Base-by-base conservation (phyloP, 2,113 vertebrate species). In the Oncorhynchus kisutch region DNA sequence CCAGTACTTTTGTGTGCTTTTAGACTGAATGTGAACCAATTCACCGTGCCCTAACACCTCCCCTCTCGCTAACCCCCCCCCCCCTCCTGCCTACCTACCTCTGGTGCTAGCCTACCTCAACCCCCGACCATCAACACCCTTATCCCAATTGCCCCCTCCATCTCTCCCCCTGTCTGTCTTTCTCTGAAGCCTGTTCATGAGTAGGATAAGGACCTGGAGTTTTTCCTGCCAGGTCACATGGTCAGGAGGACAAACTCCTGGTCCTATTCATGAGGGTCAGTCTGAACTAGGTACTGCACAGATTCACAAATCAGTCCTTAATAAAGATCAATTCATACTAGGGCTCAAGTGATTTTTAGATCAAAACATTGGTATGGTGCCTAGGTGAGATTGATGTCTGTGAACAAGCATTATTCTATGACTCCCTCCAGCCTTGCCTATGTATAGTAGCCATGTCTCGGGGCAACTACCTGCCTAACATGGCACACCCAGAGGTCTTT, bases 401-500 rank as follows among this genome's bases (percentile, higher is more conserved):
- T 81, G 71, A 86, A 78, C 82, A 73, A 80, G 75, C 75, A 5
- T 8, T 22, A 51, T 51, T 51, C 14, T 16, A 16, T 16, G 49
- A 16, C 59, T 2, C 6, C 12, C 51, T 18, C 51, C 14, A 57
- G 51, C 18, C 51, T 5, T 57, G 34, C 7, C 7, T 8, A 39
- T 39, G 34, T 8, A 39, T 8, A 39, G 8, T 39, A 39, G 39
- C 39, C 39, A 39, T 39, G 39, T 39, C 39, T 39, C 39, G 8
- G 34, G 39, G 39, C 39, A 9, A 39, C 8, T 39, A 9, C 8
- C 34, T 0, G 49, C 49, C 12, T 51, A 51, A 3, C 4, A 7
- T 60, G 59, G 16, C 59, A 27, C 31, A 67, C 13, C 4, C 51
- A 74, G 57, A 48, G 0, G 16, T 81, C 24, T 49, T 13, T 76